phyloP scores from a whole-genome alignment of 2,113 vertebrate species.

The Nesospiza acunhae region DNA sequence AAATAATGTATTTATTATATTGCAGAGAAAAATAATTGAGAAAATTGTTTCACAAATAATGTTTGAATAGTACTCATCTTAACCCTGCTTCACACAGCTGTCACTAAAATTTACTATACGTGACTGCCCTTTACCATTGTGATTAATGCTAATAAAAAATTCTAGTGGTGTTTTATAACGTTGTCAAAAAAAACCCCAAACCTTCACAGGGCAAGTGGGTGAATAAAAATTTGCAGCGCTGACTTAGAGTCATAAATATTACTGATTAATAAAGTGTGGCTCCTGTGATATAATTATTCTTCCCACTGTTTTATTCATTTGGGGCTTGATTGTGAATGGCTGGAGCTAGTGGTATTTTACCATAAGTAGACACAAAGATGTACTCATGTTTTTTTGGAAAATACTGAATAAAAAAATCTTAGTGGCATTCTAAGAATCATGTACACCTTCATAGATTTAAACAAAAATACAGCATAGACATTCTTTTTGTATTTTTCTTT shows the following conservation, averaged over 20 bases:
- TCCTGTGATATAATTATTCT: neutral
- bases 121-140: neutral
- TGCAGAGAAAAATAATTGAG: neutral
- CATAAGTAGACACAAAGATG: neutral
- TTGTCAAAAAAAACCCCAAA: neutral
- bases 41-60: conserved; percentile 7
- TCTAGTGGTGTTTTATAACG: neutral
- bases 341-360: neutral
- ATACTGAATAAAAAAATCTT: neutral
- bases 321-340: neutral
- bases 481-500: neutral
- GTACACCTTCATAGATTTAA: neutral
- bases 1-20: neutral
- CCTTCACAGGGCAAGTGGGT: neutral
- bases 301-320: neutral
- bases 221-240: conserved; percentile 7
- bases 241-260: conserved; percentile 25
- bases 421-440: neutral
- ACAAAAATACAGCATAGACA: neutral
- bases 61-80: neutral
- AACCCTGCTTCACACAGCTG: neutral
- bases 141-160: neutral
- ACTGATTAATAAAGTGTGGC: conserved; percentile 3
- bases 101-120: conserved; percentile 25
- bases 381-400: neutral